Base-by-base conservation (phyloP, 2,113 vertebrate genomes). In the Silurus glanis region DNA sequence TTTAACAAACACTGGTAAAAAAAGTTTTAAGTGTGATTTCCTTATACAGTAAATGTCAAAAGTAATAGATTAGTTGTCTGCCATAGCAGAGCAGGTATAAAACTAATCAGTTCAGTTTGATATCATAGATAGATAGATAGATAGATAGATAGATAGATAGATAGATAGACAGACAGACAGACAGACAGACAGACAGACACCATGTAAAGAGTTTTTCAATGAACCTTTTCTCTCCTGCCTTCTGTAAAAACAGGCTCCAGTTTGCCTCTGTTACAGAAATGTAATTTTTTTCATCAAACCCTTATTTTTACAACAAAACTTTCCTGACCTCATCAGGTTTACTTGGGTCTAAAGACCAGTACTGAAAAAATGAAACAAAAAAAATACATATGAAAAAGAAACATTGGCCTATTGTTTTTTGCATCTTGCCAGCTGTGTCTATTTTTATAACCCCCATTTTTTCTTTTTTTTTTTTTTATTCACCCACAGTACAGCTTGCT, bases 371-470 rank as follows among this genome's bases (percentile, higher is more conserved):
- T 37, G 37, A 37, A 37, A 37, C 37, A 37, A 37, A 37, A 37
- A 37, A 37, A 37, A n/a, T n/a, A n/a, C 3, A 37, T 37, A 91
- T 90, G 90, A 92, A 93, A 92, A 92, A 90, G 93, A 93, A 92
- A 92, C 94, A 95, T 93, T 94, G 94, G 92, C 88, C 92, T 85
- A 93, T 94, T 95, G 94, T 95, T 74, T 80, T 37, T 94, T 92
- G 89, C 91, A 89, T 89, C 88, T 86, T 91, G 88, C 93, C 94
- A 94, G 93, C 94, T 95, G 94, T 92, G 92, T 94, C 92, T 94
- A 92, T 95, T 95, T 94, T 93, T 93, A 93, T 94, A 94, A 94
- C 90, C 92, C 90, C 82, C 92, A 94, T 93, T 93, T 80, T n/a
- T 25, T n/a, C 45, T n/a, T n/a, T n/a, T 94, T 93, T 93, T 80